Base-by-base conservation (phyloP, 2,888 invertebrate genomes). In the Acrobasis repandana region DNA sequence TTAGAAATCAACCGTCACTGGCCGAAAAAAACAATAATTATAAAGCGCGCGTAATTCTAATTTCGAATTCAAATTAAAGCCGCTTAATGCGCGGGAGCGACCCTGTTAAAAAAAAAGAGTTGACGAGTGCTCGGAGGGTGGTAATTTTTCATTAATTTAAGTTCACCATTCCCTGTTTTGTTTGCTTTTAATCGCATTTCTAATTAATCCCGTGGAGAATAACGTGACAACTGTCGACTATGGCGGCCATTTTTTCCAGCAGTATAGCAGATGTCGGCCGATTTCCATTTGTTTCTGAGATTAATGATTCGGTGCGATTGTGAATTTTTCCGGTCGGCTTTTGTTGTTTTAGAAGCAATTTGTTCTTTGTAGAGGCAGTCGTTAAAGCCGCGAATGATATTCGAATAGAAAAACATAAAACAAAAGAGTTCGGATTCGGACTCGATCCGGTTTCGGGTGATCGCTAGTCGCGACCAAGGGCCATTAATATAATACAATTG, bases 141-240 rank as follows among this genome's bases (percentile, higher is more conserved):
- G 92, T 92, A 92, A 92, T 92, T 92, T 92, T 92, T 92, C 92
- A 92, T 92, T 92, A 92, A 92, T 92, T 92, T 92, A 92, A 92
- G 92, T 92, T 92, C 92, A 91, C 91, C 89, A 90, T 90, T 91
- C 90, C 90, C 91, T 91, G 91, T 92, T 91, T 92, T 92, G 92
- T 92, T 92, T 92, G 91, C 90, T 92, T 92, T 92, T 92, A 92
- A 92, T 92, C 92, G 91, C 89, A 91, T 92, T 92, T 92, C 91
- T 92, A 92, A 92, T 92, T 92, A 92, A 92, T 92, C 91, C 92
- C 91, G 90, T 86, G 89, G 91, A 91, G 91, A 91, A 92, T 92
- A 92, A 91, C 92, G 91, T 92, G 92, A 92, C 92, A 92, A 92
- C 92, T 92, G 92, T 89, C 90, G 91, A 86, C 91, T 90, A 89